A percentile compares a stretch with the other conserved stretches of the same genome.
Evolutionary conservation across 1,140 invertebrate genomes (phyloP).

Genomic region (Triops longicaudatus): DNA sequence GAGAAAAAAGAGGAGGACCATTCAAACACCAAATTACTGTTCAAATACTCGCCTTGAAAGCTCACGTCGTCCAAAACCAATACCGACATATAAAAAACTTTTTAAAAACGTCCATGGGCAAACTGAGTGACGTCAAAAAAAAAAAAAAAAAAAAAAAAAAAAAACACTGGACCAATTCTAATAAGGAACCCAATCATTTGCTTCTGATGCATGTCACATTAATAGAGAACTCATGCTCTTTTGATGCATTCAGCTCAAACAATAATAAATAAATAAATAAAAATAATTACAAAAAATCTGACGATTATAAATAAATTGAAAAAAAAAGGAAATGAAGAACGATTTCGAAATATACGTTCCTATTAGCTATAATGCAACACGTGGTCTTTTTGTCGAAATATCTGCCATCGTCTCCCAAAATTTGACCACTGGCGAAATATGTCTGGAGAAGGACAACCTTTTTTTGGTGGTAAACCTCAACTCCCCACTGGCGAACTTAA

Average conservation of each 20-base stretch:
- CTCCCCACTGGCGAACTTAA: background rate
- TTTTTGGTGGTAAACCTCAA: constrained; percentile 4
- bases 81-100: background rate
- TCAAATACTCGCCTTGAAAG: background rate
- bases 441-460: background rate
- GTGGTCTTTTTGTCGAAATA: too few relatives aligned
- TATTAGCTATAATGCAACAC: too few relatives aligned
- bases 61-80: background rate
- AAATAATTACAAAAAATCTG: too few relatives aligned
- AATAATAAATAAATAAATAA: too few relatives aligned
- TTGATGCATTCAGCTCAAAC: too few relatives aligned
- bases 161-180: background rate
- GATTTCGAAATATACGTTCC: too few relatives aligned
- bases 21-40: background rate
- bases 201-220: too few relatives aligned
- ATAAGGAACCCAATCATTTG: background rate
- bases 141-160: constrained; percentile 23
- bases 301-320: too few relatives aligned
- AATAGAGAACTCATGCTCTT: too few relatives aligned
- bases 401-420: too few relatives aligned
- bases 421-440: background rate
- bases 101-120: background rate
- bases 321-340: too few relatives aligned
- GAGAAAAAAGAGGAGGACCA: background rate
- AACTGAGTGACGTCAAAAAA: background rate